These are phyloP conservation scores for Hirundo rustica DNA, from an alignment of 2,797 vertebrate genomes.

Conservation along the genomic window DNA sequence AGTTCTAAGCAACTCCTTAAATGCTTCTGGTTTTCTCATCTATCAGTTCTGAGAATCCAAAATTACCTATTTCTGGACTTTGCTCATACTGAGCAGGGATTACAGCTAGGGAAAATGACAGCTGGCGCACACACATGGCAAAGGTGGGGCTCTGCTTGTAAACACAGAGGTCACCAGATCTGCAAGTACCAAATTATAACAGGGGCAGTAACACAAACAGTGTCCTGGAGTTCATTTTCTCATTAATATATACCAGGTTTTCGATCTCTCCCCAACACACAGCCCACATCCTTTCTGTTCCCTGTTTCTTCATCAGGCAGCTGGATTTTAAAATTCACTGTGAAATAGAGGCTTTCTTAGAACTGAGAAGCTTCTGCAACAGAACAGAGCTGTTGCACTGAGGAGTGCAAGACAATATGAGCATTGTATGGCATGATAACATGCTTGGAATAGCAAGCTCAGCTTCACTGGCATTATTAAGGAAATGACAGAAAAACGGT, in stretches of 20 bases:
- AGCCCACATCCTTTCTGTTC: background rate
- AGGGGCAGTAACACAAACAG: background rate
- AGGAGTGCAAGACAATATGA: background rate
- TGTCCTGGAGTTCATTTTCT: background rate
- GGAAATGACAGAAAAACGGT: background rate
- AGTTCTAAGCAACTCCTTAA: background rate
- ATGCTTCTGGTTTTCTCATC: background rate
- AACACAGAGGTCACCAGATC: background rate
- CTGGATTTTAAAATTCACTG: background rate
- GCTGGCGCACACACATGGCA: rapidly evolving
- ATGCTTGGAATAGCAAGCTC: background rate
- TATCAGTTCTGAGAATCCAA: background rate
- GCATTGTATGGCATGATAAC: background rate
- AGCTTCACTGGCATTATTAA: background rate
- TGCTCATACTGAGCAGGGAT: background rate
- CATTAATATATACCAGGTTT: background rate
- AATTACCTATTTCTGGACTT: background rate
- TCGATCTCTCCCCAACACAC: background rate
- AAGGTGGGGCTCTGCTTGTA: background rate
- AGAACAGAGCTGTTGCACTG: background rate
- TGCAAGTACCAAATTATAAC: background rate
- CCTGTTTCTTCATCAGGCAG: background rate
- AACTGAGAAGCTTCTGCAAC: background rate
- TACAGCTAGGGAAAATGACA: background rate
- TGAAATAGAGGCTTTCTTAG: background rate